phyloP scores from a whole-genome alignment of 2,888 invertebrate species.

The Andricus curvator region DNA sequence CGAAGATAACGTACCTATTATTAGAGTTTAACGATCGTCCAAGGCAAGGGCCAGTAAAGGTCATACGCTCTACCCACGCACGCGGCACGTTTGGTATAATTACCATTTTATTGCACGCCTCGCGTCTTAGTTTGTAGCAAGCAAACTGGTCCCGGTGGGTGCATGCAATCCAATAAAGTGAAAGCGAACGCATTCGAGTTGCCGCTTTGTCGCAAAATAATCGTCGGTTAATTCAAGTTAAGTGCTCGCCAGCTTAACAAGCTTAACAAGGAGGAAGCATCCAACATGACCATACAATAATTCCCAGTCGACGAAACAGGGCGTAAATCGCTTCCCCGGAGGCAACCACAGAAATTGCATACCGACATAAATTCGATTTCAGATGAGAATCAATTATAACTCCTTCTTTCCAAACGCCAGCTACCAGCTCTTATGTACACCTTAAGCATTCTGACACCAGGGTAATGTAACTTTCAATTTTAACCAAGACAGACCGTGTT shows the following conservation, averaged over 20 bases:
- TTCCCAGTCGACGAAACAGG: slow-evolving; percentile 29
- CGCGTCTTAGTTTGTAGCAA: slow-evolving; percentile 43
- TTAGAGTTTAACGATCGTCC: slow-evolving; percentile 45
- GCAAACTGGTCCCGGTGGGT: slow-evolving; percentile 49
- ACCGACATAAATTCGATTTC: slow-evolving; percentile 40
- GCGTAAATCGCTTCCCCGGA: slow-evolving; percentile 31
- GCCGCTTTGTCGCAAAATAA: slow-evolving; percentile 48
- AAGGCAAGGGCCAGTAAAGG: slow-evolving; percentile 46
- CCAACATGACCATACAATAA: slow-evolving; percentile 33
- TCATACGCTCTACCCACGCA: slow-evolving; percentile 48
- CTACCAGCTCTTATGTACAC: slow-evolving; percentile 12
- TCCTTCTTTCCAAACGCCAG: slow-evolving; percentile 32
- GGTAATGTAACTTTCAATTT: slow-evolving; percentile 29
- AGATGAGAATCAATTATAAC: slow-evolving; percentile 41
- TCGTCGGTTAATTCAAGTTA: slow-evolving; percentile 27
- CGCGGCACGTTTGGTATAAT: slow-evolving; percentile 46
- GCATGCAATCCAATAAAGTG: slow-evolving; percentile 48
- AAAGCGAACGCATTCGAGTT: slow-evolving; percentile 50
- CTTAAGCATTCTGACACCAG: slow-evolving; percentile 22
- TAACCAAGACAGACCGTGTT: not conserved
- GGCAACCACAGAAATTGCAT: slow-evolving; percentile 38
- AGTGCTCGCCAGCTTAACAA: slow-evolving; percentile 39
- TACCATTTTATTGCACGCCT: slow-evolving; percentile 46
- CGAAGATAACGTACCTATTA: slow-evolving; percentile 3
- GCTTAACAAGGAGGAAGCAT: slow-evolving; percentile 40